Evolutionary conservation across 2,888 invertebrate genomes (phyloP).

Genomic region (Drosophila mettleri): DNA sequence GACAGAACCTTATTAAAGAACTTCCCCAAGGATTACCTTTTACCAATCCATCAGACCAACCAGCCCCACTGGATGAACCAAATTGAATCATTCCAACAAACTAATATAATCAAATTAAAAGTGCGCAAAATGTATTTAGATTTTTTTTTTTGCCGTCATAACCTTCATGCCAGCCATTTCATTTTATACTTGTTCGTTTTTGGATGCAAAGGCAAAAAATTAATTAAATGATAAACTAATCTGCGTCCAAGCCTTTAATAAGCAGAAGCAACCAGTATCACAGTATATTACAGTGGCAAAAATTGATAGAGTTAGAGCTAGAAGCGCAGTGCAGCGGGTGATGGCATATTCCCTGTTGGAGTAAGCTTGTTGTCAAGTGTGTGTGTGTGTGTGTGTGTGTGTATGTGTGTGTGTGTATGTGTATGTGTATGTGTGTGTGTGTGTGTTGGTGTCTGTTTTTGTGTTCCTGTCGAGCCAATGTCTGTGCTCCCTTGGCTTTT

Average conservation of each 20-base stretch:
- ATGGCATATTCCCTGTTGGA: background rate
- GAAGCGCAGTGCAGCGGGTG: slow-evolving; percentile 20
- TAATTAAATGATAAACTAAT: slow-evolving; percentile 85
- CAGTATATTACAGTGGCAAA: slow-evolving; percentile 31
- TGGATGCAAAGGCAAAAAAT: slow-evolving; percentile 66
- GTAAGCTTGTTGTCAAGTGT: slow-evolving; percentile 10
- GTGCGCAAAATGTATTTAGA: slow-evolving; percentile 39
- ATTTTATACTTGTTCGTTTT: slow-evolving; percentile 14
- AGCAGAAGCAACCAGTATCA: slow-evolving; percentile 42
- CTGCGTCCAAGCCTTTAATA: slow-evolving; percentile 78
- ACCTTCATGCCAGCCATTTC: slow-evolving; percentile 24
- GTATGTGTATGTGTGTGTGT: background rate
- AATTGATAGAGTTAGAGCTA: slow-evolving; percentile 43
- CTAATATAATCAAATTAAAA: slow-evolving; percentile 77
- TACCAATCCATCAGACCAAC: slow-evolving; percentile 26
- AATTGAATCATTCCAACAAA: slow-evolving; percentile 75
- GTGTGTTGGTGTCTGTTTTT: background rate
- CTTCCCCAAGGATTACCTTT: slow-evolving; percentile 63
- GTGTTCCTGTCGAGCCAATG: slow-evolving; percentile 25
- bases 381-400: background rate
- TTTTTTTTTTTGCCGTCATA: slow-evolving; percentile 14
- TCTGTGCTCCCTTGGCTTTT: slow-evolving; percentile 48
- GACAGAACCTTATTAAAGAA: slow-evolving; percentile 39
- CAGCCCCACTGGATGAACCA: slow-evolving; percentile 27
- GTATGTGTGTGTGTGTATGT: slow-evolving; percentile 7